Evolutionary conservation across 1,140 invertebrate species (phyloP).

Genomic region (Heterodera schachtii): DNA sequence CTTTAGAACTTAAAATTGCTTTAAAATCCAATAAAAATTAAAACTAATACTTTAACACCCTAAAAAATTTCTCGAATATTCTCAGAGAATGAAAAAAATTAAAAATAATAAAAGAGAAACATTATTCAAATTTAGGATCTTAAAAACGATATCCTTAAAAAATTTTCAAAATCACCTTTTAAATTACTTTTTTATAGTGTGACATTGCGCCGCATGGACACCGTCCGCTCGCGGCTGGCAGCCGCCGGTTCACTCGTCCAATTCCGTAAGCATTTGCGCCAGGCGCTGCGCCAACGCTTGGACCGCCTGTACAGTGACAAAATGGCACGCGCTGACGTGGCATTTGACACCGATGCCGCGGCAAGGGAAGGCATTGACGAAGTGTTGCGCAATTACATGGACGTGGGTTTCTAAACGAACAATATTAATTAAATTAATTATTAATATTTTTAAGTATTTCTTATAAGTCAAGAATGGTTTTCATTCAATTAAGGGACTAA

Average conservation of each 20-base stretch:
- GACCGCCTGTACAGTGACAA: conserved; percentile 18
- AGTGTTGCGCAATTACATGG: conserved; percentile 87
- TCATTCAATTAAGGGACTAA: background rate
- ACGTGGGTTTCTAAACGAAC: conserved; percentile 26
- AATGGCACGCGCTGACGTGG: background rate
- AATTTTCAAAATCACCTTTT: no score
- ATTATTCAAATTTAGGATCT: no score
- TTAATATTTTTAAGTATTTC: background rate
- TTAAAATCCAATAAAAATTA: no score
- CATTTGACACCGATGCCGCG: conserved; percentile 14
- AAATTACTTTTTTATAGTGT: conserved; percentile 23
- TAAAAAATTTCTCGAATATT: no score
- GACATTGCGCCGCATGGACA: conserved; percentile 41
- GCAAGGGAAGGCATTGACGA: conserved; percentile 70
- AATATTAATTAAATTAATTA: no score
- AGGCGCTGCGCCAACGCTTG: conserved; percentile 44
- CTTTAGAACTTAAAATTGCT: no score
- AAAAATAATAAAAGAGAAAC: no score
- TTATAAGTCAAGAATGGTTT: background rate
- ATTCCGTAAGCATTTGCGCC: conserved; percentile 46
- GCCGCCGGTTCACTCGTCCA: conserved; percentile 39
- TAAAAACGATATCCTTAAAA: no score
- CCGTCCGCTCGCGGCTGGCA: conserved; percentile 39
- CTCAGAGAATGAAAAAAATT: no score
- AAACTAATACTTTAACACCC: no score